phyloP scores from a whole-genome alignment of 2,797 vertebrate genomes.

The Diceros bicornis region DNA sequence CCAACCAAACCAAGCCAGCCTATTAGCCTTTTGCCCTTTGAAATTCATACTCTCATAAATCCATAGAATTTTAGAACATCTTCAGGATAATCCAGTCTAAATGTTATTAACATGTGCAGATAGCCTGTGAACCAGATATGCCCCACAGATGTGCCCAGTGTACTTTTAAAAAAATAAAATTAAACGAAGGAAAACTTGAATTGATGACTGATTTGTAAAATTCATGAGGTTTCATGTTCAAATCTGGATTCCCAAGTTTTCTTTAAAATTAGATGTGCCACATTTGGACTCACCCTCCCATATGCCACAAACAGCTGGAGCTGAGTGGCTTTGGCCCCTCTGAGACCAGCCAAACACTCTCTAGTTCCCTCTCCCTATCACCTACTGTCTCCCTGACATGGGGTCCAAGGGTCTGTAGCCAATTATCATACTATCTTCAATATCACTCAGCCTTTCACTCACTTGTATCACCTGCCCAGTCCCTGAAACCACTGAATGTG shows the following conservation, averaged over 20 bases:
- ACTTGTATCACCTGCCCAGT: background rate
- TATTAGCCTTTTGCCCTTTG: slow-evolving; percentile 39
- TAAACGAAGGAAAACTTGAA: slow-evolving; percentile 32
- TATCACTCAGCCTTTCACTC: background rate
- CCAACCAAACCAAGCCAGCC: background rate
- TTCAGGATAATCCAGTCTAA: background rate
- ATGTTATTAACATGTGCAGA: background rate
- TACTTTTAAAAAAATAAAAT: background rate
- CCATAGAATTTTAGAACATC: background rate
- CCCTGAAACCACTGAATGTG: background rate
- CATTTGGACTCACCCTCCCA: background rate
- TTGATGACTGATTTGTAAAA: slow-evolving; percentile 18
- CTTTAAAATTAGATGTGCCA: background rate
- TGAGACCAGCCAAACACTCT: background rate
- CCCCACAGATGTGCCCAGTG: background rate
- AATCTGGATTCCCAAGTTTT: background rate
- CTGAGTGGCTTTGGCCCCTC: background rate
- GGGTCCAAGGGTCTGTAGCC: background rate
- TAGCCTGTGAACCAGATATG: background rate
- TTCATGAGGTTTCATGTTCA: slow-evolving; percentile 9
- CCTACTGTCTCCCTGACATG: background rate
- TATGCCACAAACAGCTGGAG: background rate
- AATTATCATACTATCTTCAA: background rate
- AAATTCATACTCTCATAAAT: slow-evolving; percentile 24
- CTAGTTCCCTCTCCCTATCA: background rate